Base-by-base conservation (phyloP, 2,888 invertebrate genomes). In the Stomorhina lunata region DNA sequence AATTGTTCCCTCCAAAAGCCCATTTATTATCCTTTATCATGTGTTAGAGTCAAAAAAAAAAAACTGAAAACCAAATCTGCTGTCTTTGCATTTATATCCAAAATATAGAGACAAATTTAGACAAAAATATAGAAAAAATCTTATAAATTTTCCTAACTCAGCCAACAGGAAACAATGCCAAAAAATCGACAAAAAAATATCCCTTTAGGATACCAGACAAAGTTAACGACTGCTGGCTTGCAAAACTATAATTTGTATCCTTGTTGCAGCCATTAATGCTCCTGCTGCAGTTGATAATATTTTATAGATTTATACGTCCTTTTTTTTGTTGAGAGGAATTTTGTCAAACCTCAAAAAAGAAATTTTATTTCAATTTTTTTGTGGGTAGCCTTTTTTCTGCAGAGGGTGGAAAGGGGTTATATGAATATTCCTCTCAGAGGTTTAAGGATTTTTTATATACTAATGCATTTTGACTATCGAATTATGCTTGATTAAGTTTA, bases 141-240 rank as follows among this genome's bases (percentile, higher is more conserved):
- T 66, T 66, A 57, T 50, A 32, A 68, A 66, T 80, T 79, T 72
- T 57, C 55, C 55, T 66, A 43, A 80, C 4, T 53, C 69, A 78
- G 79, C 78, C 79, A 82, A 82, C 63, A 79, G 78, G 65, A 75
- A 82, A 61, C 59, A 82, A 82, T 79, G 79, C 82, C 79, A 82
- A 75, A 69, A 65, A 73, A 71, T 40, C 53, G 45, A 10, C 43
- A 6, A 17, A 50, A 61, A 61, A 72, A 69, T 65, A 66, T 53
- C 22, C 48, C 75, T 71, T 20, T 55, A 75, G 79, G 75, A 79
- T 73, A 73, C 29, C 32, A 82, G 75, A 82, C 78, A 63, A 50
- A 71, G 40, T 59, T 43, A 59, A 69, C 34, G 27, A 22, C 15
- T 40, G 10, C 45, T 59, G 6, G 50, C 32, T 37, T 15, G 15